A percentile compares a stretch with the other conserved stretches of the same genome.
Evolutionary conservation across 1,140 invertebrate genomes (phyloP).

Genomic region (Bombus vancouverensis): DNA sequence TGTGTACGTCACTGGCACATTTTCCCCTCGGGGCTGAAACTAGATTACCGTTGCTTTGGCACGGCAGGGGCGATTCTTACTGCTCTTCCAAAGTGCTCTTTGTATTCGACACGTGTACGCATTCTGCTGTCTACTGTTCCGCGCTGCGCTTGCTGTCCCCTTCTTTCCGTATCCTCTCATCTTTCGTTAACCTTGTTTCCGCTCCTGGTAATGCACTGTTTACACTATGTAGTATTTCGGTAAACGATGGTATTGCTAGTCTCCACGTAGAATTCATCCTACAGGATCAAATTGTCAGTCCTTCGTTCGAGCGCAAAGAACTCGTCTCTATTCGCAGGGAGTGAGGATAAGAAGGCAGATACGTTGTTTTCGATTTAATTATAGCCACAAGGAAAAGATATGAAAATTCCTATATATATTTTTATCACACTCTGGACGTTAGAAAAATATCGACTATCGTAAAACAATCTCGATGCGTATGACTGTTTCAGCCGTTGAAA

Average conservation of each 20-base stretch:
- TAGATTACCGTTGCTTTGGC: conserved; percentile 76
- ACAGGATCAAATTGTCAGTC: not conserved
- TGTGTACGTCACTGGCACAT: conserved; percentile 75
- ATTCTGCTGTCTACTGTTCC: not conserved
- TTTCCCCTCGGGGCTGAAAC: conserved; percentile 70
- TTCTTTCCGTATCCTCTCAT: not conserved
- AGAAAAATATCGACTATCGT: too few relatives aligned
- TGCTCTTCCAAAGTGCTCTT: conserved; percentile 63
- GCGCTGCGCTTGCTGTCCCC: not conserved
- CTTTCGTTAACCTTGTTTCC: conserved; percentile 32
- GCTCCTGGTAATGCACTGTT: conserved; percentile 38
- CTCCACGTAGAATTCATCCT: not conserved
- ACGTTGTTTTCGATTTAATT: too few relatives aligned
- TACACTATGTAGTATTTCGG: conserved; percentile 45
- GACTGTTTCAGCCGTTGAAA: not conserved
- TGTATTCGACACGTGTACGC: conserved; percentile 60
- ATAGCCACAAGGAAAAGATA: too few relatives aligned
- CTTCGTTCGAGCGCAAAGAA: not conserved
- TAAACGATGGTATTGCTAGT: not conserved
- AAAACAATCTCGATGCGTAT: too few relatives aligned
- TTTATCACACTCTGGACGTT: too few relatives aligned
- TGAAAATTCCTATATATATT: too few relatives aligned
- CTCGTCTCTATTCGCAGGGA: too few relatives aligned
- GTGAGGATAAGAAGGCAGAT: not conserved
- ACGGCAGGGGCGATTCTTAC: conserved; percentile 73